These are phyloP conservation scores for Motacilla tschutschensis DNA, from an alignment of 2,113 vertebrate species.

Conservation along the genomic window DNA sequence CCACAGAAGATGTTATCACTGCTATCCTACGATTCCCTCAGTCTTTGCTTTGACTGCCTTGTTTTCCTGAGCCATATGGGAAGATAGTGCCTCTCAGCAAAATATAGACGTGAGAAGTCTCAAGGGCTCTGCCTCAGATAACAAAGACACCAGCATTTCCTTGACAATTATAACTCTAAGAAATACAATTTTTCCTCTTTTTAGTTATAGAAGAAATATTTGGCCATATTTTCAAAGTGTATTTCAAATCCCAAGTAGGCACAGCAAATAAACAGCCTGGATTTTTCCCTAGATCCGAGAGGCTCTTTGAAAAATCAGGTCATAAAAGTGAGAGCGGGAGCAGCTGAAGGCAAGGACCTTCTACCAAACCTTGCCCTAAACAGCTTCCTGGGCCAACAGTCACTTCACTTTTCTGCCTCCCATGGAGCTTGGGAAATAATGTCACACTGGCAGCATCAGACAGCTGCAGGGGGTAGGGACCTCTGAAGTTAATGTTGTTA, in stretches of 20 bases:
- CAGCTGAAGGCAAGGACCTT: not conserved
- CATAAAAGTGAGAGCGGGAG: not conserved
- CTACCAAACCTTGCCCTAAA: not conserved
- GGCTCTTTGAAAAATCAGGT: not conserved
- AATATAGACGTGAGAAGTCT: not conserved
- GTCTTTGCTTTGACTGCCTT: constrained; percentile 16
- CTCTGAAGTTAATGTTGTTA: not conserved
- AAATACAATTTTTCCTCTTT: not conserved
- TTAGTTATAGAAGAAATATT: not conserved
- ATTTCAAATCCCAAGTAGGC: not conserved
- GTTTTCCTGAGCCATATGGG: constrained; percentile 9
- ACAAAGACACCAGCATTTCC: not conserved
- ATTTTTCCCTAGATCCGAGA: not conserved
- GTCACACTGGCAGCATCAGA: not conserved
- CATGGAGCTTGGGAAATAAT: not conserved
- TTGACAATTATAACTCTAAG: not conserved
- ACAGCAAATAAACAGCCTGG: rapidly evolving
- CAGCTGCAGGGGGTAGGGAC: not conserved
- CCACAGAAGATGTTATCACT: not conserved
- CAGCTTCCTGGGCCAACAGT: not conserved
- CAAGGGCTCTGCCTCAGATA: not conserved
- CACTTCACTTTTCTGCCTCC: not conserved
- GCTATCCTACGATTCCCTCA: not conserved
- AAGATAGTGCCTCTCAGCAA: not conserved
- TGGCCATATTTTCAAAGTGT: not conserved